Conservation (phyloP, 2,888 invertebrate genomes). For the Lissonota sp. region DNA sequence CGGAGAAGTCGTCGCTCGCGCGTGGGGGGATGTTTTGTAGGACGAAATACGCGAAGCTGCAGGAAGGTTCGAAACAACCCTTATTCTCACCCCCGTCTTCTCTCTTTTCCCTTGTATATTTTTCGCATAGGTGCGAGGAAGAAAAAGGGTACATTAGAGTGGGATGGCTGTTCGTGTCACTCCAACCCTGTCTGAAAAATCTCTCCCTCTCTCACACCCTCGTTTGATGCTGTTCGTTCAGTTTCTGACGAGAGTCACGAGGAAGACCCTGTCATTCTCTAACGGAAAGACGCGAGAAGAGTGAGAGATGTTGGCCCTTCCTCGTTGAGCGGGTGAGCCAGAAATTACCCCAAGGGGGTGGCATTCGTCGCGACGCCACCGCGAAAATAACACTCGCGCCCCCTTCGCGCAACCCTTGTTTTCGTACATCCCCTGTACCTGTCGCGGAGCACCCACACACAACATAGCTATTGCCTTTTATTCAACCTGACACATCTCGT, state of each 20-base stretch:
- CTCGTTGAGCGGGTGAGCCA: conserved; percentile 18
- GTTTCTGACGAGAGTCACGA: conserved; percentile 46
- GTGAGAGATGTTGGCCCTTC: conserved; percentile 1
- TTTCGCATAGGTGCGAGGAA: conserved; percentile 5
- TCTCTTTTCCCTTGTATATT: not conserved
- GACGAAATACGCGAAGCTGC: conserved; percentile 10
- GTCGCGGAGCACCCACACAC: conserved; percentile 34
- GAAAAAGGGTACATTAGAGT: conserved; percentile 26
- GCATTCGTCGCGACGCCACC: not conserved
- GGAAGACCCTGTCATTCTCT: conserved; percentile 54
- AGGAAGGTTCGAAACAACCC: conserved; percentile 29
- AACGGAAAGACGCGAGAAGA: conserved; percentile 4
- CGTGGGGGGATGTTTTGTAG: conserved; percentile 15
- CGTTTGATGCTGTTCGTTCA: conserved; percentile 21
- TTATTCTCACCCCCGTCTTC: not conserved
- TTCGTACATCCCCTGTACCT: conserved; percentile 49
- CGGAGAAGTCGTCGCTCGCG: conserved; percentile 42
- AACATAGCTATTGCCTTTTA: conserved; percentile 50
- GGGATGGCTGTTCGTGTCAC: conserved; percentile 42
- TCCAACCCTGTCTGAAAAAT: conserved; percentile 15
- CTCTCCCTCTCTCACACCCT: not conserved
- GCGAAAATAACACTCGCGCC: conserved; percentile 2
- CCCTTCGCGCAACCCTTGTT: conserved; percentile 45
- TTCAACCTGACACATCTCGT: conserved; percentile 46
- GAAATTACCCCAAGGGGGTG: conserved; percentile 52